A percentile compares a stretch with the other conserved stretches of the same genome.
Conservation (phyloP, 1,140 invertebrate species). For the Zaprionus ghesquierei region DNA sequence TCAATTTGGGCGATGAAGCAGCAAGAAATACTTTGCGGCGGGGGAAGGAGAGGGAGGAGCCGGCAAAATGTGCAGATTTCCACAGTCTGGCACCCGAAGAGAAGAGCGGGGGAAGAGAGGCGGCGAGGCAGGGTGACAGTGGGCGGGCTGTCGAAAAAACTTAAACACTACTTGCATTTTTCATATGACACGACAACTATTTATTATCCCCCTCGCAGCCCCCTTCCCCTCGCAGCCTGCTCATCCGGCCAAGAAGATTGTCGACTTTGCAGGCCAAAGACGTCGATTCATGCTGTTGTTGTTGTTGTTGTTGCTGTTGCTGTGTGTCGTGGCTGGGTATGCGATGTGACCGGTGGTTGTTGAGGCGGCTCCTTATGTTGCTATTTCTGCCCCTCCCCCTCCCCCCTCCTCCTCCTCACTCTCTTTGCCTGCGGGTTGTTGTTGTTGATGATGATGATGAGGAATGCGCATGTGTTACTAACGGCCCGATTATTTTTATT, state of each 20-base stretch:
- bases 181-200: conserved; percentile 78
- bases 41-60: conserved; percentile 8
- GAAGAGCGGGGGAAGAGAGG: neutral
- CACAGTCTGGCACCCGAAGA: conserved; percentile 18
- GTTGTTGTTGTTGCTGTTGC: conserved; percentile 35
- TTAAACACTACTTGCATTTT: conserved; percentile 79
- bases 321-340: conserved; percentile 42
- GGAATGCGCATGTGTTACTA: conserved; percentile 78
- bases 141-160: conserved; percentile 41
- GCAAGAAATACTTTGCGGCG: conserved; percentile 33
- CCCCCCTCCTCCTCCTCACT: neutral
- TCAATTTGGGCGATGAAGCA: conserved; percentile 75
- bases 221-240: neutral
- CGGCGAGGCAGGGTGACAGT: neutral
- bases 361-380: conserved; percentile 23
- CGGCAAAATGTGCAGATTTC: conserved; percentile 51
- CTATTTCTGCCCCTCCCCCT: neutral
- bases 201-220: conserved; percentile 56
- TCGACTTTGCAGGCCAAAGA: conserved; percentile 38
- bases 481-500: conserved; percentile 80
- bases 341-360: conserved; percentile 51
- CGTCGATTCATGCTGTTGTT: conserved; percentile 32
- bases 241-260: conserved; percentile 5
- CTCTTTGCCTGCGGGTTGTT: neutral
- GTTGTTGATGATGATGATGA: conserved; percentile 65